Base-by-base conservation (phyloP, 1,140 invertebrate species). In the Pseudoatta argentina region DNA sequence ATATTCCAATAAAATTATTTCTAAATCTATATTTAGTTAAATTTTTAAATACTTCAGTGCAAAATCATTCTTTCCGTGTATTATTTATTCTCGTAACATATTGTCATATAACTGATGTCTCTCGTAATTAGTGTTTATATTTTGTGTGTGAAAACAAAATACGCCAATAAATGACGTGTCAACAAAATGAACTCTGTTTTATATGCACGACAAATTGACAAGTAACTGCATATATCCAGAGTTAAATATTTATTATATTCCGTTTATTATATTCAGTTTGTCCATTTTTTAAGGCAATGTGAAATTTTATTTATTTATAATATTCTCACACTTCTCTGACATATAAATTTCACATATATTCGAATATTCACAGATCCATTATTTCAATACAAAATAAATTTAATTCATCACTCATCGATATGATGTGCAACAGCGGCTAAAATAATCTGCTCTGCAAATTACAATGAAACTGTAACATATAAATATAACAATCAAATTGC, bases 331-430 rank as follows among this genome's bases (percentile, higher is more conserved):
- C 12, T 27, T 39, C 34, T 39, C 7, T 39, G 7, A 63, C 5
- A 34, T 6, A 66, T 34, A 34, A 18, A 34, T 66, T 63, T 34
- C 8, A n/a, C 0, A 7, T 34, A 34, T n/a, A 66, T n/a, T 8
- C 12, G 3, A 34, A 16, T 51, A 16, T 64, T 64, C 16, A 34
- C 0, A 18, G 8, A 66, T 34, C 30, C 18, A 66, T 66, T 66
- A 66, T 12, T 6, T 66, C 3, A 66, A 34, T 66, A 34, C 2
- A 34, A 66, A 66, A n/a, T 34, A 34, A 66, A 34, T 66, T 66
- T 66, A 66, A 66, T 66, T 66, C 8, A 34, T 66, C 63, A 66
- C 63, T 66, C 30, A 66, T 18, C 18, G 18, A 66, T 34, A 30
- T 10, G 27, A 64, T 34, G 18, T 10, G 18, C 30, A 66, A 30